These are phyloP conservation scores for Dusona sp. DNA, from an alignment of 2,888 invertebrate genomes.

Conservation along the genomic window DNA sequence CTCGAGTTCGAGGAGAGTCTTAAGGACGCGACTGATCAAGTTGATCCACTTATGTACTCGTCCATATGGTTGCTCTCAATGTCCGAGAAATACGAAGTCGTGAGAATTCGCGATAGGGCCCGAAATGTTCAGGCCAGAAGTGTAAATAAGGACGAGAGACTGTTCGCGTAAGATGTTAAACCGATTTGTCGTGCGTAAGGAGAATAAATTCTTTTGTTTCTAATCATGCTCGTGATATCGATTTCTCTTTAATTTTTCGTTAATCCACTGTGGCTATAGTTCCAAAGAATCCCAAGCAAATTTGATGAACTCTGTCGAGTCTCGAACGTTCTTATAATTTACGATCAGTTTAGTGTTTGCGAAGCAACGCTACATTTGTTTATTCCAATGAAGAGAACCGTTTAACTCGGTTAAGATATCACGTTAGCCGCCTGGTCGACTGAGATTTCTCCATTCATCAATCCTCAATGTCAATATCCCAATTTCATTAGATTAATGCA, in stretches of 20 bases:
- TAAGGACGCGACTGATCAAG: constrained; percentile 74
- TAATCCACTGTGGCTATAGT: neutral
- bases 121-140: constrained; percentile 39
- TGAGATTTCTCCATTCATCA: constrained; percentile 46
- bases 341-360: constrained; percentile 28
- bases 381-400: constrained; percentile 4
- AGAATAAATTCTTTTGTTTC: constrained; percentile 23
- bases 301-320: constrained; percentile 67
- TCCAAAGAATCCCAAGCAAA: constrained; percentile 49
- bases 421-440: constrained; percentile 22
- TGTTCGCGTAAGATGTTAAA: neutral
- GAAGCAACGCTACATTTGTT: constrained; percentile 21
- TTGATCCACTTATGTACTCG: constrained; percentile 74
- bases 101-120: constrained; percentile 65
- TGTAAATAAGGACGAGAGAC: constrained; percentile 22
- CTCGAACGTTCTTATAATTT: constrained; percentile 38
- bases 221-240: neutral
- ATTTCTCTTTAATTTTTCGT: neutral
- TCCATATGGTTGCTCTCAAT: constrained; percentile 72
- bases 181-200: constrained; percentile 4
- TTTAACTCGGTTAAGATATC: constrained; percentile 22
- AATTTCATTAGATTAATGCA: constrained; percentile 67
- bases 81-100: constrained; percentile 72
- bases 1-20: constrained; percentile 73
- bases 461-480: constrained; percentile 57